phyloP scores from a whole-genome alignment of 1,140 invertebrate genomes.

The Neodiprion fabricii region DNA sequence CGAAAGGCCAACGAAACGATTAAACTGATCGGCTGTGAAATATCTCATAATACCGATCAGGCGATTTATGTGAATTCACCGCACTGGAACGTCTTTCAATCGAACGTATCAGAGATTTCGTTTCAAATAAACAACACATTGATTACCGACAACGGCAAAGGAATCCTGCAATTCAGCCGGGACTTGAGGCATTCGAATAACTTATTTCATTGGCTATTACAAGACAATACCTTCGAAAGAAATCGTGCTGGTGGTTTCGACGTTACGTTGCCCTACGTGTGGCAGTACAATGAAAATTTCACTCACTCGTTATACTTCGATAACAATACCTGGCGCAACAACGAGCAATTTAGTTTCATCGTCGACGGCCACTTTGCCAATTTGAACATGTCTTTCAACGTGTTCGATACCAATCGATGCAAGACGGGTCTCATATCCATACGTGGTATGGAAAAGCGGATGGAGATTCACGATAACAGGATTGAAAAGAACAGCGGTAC shows the following conservation, averaged over 20 bases:
- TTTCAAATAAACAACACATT: conserved; percentile 85
- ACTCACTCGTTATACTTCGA: conserved; percentile 87
- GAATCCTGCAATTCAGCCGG: conserved; percentile 85
- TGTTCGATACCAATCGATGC: conserved; percentile 87
- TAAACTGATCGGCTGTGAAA: conserved; percentile 78
- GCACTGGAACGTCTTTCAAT: conserved; percentile 80
- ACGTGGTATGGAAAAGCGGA: conserved; percentile 95
- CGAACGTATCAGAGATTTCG: conserved; percentile 84
- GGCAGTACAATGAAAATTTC: conserved; percentile 94
- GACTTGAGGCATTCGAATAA: conserved; percentile 93
- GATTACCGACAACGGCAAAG: conserved; percentile 85
- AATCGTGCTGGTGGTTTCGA: conserved; percentile 86
- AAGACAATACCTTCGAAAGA: conserved; percentile 86
- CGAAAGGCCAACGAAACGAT: conserved; percentile 89
- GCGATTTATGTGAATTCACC: conserved; percentile 84
- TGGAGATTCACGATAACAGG: conserved; percentile 79
- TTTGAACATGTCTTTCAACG: conserved; percentile 83
- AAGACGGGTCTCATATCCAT: conserved; percentile 83
- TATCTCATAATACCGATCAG: conserved; percentile 80
- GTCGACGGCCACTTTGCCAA: conserved; percentile 92
- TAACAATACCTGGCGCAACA: conserved; percentile 87
- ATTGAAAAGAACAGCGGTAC: conserved; percentile 84
- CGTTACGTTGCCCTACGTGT: conserved; percentile 88
- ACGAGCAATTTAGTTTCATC: conserved; percentile 83
- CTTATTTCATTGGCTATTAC: conserved; percentile 90